phyloP scores from a whole-genome alignment of 2,797 vertebrate genomes.

The Graptemys geographica region DNA sequence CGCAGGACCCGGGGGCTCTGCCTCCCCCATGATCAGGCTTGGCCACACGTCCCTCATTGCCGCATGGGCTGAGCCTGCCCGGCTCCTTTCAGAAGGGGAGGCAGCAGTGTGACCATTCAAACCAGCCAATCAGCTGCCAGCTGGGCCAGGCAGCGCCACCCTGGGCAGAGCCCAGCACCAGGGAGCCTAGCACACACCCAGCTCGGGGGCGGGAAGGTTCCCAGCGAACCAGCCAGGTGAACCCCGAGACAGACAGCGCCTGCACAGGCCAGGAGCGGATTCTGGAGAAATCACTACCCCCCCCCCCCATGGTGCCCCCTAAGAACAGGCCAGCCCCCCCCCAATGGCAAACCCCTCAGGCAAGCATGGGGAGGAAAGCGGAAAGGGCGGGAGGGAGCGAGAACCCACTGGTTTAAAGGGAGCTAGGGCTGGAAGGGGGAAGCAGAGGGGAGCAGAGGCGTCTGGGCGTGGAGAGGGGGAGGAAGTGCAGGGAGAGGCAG shows the following conservation, averaged over 20 bases:
- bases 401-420: background rate
- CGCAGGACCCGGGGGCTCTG: background rate
- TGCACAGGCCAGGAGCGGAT: background rate
- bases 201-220: background rate
- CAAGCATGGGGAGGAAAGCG: conserved; percentile 32
- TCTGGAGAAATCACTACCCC: background rate
- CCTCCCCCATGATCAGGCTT: background rate
- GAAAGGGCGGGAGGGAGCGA: background rate
- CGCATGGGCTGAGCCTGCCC: background rate
- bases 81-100: background rate
- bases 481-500: background rate
- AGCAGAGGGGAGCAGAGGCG: background rate
- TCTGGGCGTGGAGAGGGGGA: background rate
- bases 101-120: background rate
- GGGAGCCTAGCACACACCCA: background rate
- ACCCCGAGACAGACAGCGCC: background rate
- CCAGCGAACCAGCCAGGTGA: background rate
- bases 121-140: background rate
- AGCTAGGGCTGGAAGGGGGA: background rate
- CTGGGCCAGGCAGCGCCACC: background rate
- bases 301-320: background rate
- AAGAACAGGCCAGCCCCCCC: background rate
- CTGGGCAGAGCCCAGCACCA: background rate
- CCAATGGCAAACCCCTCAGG: conserved; percentile 4
- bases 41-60: background rate